Evolutionary conservation across 2,888 invertebrate genomes (phyloP), one percentile per base, ranked within the genome.

Genomic region (Nomada ferruginata): DNA sequence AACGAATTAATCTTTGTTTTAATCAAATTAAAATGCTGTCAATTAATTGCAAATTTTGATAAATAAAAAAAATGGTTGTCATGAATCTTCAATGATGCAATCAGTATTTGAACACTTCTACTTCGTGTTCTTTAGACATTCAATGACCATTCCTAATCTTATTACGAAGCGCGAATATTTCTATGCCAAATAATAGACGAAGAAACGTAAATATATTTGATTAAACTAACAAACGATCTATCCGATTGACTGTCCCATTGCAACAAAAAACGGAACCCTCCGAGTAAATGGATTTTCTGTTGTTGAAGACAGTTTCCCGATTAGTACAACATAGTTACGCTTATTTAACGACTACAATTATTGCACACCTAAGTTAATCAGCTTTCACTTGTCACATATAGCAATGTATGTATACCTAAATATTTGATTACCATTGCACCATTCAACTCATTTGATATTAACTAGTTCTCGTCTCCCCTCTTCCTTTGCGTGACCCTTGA

Each of bases 261-360:
- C 10, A 36, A 20, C 26, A n/a, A 66, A 20, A 68, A 36, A 59
- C 47, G 15, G 29, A 36, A 55, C 36, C 23, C 20, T 42, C 52
- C 53, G 20, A 57, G 53, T 18, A n/a, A n/a, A 9, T 23, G 2
- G 73, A 65, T 0, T 29, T 26, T 3, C 64, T 23, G 61, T 29
- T 20, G 29, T 7, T n/a, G 18, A 61, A 60, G 78, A 76, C 82
- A 50, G 50, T 63, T 76, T 74, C 73, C 53, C n/a, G 74, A 80
- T 79, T 74, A 61, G 53, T 76, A 82, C 84, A 87, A 84, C 76
- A 73, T 85, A 84, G 79, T 82, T 85, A 87, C 80, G 76, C 85
- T 83, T 87, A 87, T 70, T 85, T 74, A 87, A 87, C 87, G 61
- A 82, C 84, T 82, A 85, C 79, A 85, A 87, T 84, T 87, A 82